Evolutionary conservation across 1,140 invertebrate genomes (phyloP), one percentile per base, ranked within the genome.

Genomic region (Conus ventricosus): DNA sequence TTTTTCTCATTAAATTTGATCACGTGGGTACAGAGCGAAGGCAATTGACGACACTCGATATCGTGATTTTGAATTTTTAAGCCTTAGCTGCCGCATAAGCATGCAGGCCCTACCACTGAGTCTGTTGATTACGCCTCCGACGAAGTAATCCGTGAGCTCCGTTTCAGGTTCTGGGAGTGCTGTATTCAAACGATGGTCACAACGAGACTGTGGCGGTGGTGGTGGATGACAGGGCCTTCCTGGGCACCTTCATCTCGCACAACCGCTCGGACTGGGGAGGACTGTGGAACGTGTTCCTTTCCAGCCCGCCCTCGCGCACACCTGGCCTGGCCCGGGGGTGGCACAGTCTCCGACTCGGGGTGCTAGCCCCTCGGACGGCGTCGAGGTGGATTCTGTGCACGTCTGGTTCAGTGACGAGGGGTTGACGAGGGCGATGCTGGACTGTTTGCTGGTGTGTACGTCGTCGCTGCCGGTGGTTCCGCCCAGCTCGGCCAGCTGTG

Each of bases 331-430:
- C 84, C 23, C 83, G 88, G 4, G 91, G 91, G 39, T 90, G 91
- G 91, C 91, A 91, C 83, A 89, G 83, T 5, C 27, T 92, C 5
- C 90, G 90, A 25, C 67, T 92, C 25, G 78, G 87, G 13, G 86
- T 85, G 23, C 78, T 84, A 10, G 23, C 20, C 17, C 85, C 11
- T 76, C 85, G 39, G 88, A 89, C 25, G 80, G 78, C 23, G 75
- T 92, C 11, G 89, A 90, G 39, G n/a, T 92, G 39, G 90, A 91
- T 71, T 83, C 84, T 25, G 87, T 91, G 8, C 82, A 78, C 25
- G 85, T 91, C 55, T 87, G 90, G 67, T 87, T 92, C 20, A 71
- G 63, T 13, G 91, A 92, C 75, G 67, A 87, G 13, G 82, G 88
- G 15, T 84, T 92, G 71, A 90, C 89, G 10, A 76, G 85, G 25